Conservation (phyloP, 2,888 invertebrate genomes). For the Orchesella flavescens region DNA sequence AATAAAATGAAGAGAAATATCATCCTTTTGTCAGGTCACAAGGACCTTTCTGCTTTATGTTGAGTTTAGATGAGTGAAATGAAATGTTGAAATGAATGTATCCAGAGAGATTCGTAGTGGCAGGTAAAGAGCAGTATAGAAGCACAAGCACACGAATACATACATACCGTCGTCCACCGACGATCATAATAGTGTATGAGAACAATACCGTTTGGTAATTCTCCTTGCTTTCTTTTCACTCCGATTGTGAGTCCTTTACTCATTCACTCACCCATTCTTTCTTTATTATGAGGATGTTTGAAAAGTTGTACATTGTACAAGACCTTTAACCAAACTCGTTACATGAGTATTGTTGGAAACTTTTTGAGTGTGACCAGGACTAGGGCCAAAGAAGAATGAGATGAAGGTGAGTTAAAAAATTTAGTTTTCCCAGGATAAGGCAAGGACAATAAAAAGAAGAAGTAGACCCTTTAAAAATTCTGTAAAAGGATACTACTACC, state of each 20-base stretch:
- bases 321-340: constrained; percentile 41
- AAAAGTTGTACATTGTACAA: not conserved
- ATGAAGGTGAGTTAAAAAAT: not conserved
- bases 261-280: too few species aligned
- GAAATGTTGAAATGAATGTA: too few species aligned
- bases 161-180: too few species aligned
- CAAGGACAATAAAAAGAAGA: not conserved
- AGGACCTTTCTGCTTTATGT: not conserved
- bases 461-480: constrained; percentile 28
- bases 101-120: too few species aligned
- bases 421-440: constrained; percentile 10
- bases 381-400: not conserved
- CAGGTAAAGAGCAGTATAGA: too few species aligned
- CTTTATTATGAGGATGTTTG: too few species aligned
- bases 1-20: not conserved
- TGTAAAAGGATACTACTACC: not conserved
- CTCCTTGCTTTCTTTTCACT: too few species aligned
- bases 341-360: not conserved
- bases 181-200: too few species aligned
- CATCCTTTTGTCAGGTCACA: not conserved
- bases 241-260: too few species aligned
- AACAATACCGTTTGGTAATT: too few species aligned
- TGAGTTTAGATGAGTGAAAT: too few species aligned
- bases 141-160: too few species aligned
- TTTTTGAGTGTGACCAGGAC: not conserved